Base-by-base conservation (phyloP, 2,797 vertebrate genomes). In the Phalloptychus januarius region DNA sequence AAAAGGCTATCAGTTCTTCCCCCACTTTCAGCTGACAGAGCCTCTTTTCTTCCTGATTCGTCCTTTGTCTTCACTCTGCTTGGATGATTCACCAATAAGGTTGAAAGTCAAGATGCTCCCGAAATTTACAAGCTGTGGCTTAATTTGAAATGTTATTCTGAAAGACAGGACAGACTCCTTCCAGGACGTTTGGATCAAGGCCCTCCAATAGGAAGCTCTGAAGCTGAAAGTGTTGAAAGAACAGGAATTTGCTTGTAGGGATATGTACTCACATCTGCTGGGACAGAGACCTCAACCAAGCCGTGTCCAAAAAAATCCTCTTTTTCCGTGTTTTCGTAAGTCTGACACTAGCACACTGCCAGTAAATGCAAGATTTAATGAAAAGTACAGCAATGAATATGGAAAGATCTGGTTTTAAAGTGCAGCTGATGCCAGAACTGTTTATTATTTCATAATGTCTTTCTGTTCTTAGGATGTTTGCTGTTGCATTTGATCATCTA, bases 111-210 rank as follows among this genome's bases (percentile, higher is more conserved):
- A 88, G 86, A 90, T 77, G 71, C 79, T 75, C 79, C 4, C 76
- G 44, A 77, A 87, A 84, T 93, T 92, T 93, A 93, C 91, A 94
- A 92, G 88, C 90, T 91, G 91, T 91, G 87, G 85, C 86, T 85
- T 87, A 82, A 75, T 70, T 82, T 84, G 79, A 91, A 85, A 88
- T 63, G 83, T 89, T 87, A 78, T 76, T 81, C 85, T 87, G 86
- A 90, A 87, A 91, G 88, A 89, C 81, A 89, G 86, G 87, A 87
- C 40, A 72, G 42, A 87, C 79, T 84, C 86, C 76, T 50, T 82
- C 78, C 72, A 52, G 12, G 48, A 61, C 72, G 48, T 85, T 87
- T 89, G 83, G 83, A 82, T 87, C 77, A 70, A 70, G 71, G 56
- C 44, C 67, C 72, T 85, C 44, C 70, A 82, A 74, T 72, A 72